Evolutionary conservation across 1,140 invertebrate species (phyloP).

Genomic region (Eumaeus atala): DNA sequence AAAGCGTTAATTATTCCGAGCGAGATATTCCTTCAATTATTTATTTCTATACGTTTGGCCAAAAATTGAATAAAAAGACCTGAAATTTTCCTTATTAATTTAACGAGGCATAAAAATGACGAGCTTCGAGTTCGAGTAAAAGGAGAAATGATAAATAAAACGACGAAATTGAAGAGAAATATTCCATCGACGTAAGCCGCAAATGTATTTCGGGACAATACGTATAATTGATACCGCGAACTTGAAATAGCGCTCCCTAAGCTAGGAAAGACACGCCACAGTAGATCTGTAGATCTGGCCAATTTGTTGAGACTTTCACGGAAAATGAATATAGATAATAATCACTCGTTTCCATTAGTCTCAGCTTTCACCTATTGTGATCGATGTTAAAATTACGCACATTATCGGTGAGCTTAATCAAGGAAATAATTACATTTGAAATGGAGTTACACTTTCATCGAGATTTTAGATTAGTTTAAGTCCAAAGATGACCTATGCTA

Average conservation of each 20-base stretch:
- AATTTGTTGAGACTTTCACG: slow-evolving; percentile 55
- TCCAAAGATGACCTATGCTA: slow-evolving; percentile 4
- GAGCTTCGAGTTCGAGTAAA: not conserved
- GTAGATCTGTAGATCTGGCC: slow-evolving; percentile 37
- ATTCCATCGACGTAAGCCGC: not conserved
- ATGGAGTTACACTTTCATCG: slow-evolving; percentile 16
- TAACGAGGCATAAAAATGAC: too few species aligned
- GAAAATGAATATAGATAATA: slow-evolving; percentile 48
- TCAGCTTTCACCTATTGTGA: slow-evolving; percentile 54
- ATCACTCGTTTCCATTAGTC: slow-evolving; percentile 40
- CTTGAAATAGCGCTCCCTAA: slow-evolving; percentile 6
- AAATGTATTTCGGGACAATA: slow-evolving; percentile 33
- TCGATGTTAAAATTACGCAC: slow-evolving; percentile 25
- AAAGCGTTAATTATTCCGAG: not conserved
- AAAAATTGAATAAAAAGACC: too few species aligned
- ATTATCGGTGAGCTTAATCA: slow-evolving; percentile 16
- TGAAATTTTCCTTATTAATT: too few species aligned
- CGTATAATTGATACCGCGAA: slow-evolving; percentile 57
- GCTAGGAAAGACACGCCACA: slow-evolving; percentile 29
- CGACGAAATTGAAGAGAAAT: not conserved
- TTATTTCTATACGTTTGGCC: not conserved
- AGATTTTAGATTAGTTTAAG: slow-evolving; percentile 12
- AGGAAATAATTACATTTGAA: slow-evolving; percentile 20
- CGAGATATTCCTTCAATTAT: not conserved
- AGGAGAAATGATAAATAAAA: not conserved